Evolutionary conservation across 1,140 invertebrate genomes (phyloP).

Genomic region (Stenopsyche tienmushanensis): DNA sequence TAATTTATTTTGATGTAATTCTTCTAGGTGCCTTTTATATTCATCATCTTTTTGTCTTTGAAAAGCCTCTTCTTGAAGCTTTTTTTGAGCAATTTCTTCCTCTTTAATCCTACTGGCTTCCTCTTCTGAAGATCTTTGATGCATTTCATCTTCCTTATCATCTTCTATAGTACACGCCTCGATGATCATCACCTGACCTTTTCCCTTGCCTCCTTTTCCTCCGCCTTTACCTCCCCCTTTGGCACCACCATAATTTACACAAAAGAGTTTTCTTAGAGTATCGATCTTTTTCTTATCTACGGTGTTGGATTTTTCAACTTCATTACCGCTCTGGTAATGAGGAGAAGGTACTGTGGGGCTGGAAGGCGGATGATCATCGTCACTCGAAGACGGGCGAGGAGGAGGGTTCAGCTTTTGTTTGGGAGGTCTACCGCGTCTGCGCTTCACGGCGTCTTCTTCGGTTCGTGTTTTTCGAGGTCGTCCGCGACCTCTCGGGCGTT

Average conservation of each 20-base stretch:
- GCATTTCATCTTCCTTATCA: conserved; percentile 30
- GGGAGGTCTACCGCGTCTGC: conserved; percentile 46
- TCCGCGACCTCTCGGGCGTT: conserved; percentile 29
- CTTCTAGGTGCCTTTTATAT: neutral
- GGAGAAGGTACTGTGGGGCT: conserved; percentile 28
- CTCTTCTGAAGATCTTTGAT: conserved; percentile 31
- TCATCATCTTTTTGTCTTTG: conserved; percentile 11
- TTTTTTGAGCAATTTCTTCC: conserved; percentile 30
- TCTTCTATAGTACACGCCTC: conserved; percentile 45
- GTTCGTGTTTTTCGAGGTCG: conserved; percentile 30
- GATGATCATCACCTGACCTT: conserved; percentile 60
- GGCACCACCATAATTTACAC: conserved; percentile 49
- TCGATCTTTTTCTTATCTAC: conserved; percentile 62
- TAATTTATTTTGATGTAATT: conserved; percentile 22
- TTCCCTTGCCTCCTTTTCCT: conserved; percentile 64
- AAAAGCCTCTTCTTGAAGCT: conserved; percentile 7
- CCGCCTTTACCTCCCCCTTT: conserved; percentile 63
- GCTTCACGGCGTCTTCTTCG: conserved; percentile 34
- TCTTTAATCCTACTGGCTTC: conserved; percentile 34
- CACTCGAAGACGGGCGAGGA: conserved; percentile 49
- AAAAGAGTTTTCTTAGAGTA: conserved; percentile 60
- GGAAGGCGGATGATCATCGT: conserved; percentile 48
- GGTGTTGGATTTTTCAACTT: conserved; percentile 23
- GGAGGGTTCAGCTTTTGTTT: conserved; percentile 45
- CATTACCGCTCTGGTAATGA: conserved; percentile 25